Conservation (phyloP, 2,888 invertebrate genomes). For the Cerastis rubricosa region DNA sequence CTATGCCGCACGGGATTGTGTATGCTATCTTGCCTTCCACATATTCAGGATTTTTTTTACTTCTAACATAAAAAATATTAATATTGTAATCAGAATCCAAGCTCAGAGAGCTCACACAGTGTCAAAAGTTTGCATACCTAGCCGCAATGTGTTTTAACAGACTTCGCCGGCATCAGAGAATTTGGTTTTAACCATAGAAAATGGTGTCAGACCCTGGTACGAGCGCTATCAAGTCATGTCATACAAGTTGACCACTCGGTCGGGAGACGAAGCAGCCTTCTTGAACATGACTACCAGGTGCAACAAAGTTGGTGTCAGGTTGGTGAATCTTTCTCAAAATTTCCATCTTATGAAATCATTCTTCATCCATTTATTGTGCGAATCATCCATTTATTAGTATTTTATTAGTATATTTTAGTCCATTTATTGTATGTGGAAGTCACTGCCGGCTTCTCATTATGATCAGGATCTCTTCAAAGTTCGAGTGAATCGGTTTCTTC, state of each 20-base stretch:
- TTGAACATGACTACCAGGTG: slow-evolving; percentile 94
- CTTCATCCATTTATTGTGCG: too few relatives aligned
- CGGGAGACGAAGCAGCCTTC: slow-evolving; percentile 93
- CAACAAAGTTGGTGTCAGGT: slow-evolving; percentile 94
- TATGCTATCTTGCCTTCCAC: too few relatives aligned
- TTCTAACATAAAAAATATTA: too few relatives aligned
- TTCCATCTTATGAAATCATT: too few relatives aligned
- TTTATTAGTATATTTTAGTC: too few relatives aligned
- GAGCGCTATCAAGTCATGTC: slow-evolving; percentile 97
- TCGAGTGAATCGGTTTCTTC: too few relatives aligned
- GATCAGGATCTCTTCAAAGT: too few relatives aligned
- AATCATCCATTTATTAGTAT: too few relatives aligned
- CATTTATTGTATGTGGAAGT: too few relatives aligned
- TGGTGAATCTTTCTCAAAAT: slow-evolving; percentile 9
- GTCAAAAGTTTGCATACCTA: neutral
- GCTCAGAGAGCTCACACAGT: neutral
- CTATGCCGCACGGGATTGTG: neutral
- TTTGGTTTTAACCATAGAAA: slow-evolving; percentile 87
- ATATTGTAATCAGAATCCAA: neutral
- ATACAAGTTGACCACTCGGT: slow-evolving; percentile 93
- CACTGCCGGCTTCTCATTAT: too few relatives aligned
- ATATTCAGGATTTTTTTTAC: too few relatives aligned
- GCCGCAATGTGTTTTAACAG: slow-evolving; percentile 76
- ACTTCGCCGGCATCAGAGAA: slow-evolving; percentile 95
- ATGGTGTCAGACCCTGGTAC: slow-evolving; percentile 92